Evolutionary conservation across 2,888 invertebrate genomes (phyloP).

Genomic region (Escarpia spicata): DNA sequence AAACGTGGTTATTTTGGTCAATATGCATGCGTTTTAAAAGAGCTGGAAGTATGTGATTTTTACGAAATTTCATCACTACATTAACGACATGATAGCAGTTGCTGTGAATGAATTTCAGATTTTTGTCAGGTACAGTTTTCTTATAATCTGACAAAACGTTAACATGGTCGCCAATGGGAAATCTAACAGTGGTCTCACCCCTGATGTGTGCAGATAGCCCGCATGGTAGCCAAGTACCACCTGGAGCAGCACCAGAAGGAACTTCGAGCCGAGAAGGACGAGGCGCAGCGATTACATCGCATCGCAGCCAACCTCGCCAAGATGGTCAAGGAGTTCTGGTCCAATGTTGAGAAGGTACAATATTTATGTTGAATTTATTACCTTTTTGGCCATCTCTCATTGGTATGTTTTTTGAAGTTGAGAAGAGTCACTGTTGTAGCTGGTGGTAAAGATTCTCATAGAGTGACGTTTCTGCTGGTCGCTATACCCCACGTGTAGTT

Average conservation of each 20-base stretch:
- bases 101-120: too few species aligned
- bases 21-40: background rate
- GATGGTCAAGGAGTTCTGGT: conserved; percentile 94
- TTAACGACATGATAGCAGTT: too few species aligned
- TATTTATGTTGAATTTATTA: background rate
- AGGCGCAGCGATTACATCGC: conserved; percentile 84
- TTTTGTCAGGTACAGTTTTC: too few species aligned
- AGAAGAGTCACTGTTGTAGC: conserved; percentile 1
- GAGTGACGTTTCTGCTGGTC: background rate
- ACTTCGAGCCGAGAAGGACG: conserved; percentile 90
- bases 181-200: too few species aligned
- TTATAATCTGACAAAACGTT: too few species aligned
- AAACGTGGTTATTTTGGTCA: background rate
- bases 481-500: conserved; percentile 3
- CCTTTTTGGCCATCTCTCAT: background rate
- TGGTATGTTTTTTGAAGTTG: background rate
- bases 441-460: conserved; percentile 1
- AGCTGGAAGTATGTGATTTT: too few species aligned
- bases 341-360: conserved; percentile 88
- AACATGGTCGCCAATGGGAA: too few species aligned
- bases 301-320: conserved; percentile 91
- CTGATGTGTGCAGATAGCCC: conserved; percentile 53
- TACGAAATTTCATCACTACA: too few species aligned
- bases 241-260: conserved; percentile 78
- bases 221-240: conserved; percentile 61